Conservation (phyloP, 2,888 invertebrate species). For the Dyspetes luteomarginatus region DNA sequence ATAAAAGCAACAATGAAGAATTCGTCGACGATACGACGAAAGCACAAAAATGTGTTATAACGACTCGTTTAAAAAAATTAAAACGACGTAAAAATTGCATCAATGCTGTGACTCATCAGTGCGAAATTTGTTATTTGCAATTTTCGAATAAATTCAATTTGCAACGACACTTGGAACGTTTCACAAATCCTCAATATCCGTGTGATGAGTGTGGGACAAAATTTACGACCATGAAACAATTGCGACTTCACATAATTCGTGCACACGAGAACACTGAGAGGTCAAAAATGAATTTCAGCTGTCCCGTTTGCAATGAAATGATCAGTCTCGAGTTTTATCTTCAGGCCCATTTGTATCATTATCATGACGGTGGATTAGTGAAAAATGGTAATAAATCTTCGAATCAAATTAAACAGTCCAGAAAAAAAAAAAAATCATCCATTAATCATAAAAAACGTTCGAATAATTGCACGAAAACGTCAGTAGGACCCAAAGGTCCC, state of each 20-base stretch:
- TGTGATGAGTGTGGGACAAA: slow-evolving; percentile 25
- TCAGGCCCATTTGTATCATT: slow-evolving; percentile 34
- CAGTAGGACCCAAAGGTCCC: neutral
- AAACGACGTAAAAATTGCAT: neutral
- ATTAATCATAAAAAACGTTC: neutral
- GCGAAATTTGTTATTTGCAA: slow-evolving; percentile 20
- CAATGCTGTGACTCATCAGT: neutral
- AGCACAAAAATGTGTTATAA: too few relatives aligned
- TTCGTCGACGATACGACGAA: neutral
- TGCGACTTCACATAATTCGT: neutral
- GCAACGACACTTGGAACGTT: slow-evolving; percentile 12
- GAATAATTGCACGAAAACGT: neutral
- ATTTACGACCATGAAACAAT: slow-evolving; percentile 22
- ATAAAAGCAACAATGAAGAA: neutral
- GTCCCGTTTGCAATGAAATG: slow-evolving; percentile 28
- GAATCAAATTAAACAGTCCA: too few relatives aligned
- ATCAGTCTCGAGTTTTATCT: neutral
- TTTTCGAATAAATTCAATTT: slow-evolving; percentile 6
- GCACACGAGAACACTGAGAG: neutral
- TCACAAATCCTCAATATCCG: neutral
- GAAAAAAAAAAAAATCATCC: neutral
- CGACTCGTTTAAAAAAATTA: neutral
- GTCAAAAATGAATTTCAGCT: neutral
- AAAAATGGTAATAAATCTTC: too few relatives aligned
- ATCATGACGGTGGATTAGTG: slow-evolving; percentile 5